These are phyloP conservation scores for Cyrtorhinus lividipennis DNA, from an alignment of 1,140 invertebrate species.

Conservation along the genomic window DNA sequence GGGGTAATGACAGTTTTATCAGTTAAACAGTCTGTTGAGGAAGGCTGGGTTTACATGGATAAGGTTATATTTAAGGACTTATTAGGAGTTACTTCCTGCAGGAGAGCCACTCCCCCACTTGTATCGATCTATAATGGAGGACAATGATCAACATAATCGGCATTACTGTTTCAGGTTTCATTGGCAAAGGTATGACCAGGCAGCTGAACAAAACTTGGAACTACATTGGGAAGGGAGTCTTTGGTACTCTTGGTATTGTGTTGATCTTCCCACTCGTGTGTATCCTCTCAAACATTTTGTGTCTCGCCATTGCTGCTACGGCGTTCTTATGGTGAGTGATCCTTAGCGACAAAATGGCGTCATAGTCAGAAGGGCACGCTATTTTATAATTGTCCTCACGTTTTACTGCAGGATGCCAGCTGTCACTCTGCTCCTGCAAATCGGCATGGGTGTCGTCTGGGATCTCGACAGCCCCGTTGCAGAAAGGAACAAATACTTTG, in stretches of 20 bases:
- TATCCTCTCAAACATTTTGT: conserved; percentile 45
- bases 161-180: conserved; percentile 59
- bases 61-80: too few species aligned
- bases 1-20: too few species aligned
- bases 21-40: too few species aligned
- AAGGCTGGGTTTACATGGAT: too few species aligned
- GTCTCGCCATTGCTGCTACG: conserved; percentile 51
- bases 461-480: conserved; percentile 69
- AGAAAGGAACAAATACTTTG: conserved; percentile 52
- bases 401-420: conserved; percentile 48
- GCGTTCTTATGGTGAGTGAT: conserved; percentile 58
- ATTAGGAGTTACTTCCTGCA: too few species aligned
- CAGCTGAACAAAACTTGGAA: conserved; percentile 84
- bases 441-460: conserved; percentile 61
- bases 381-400: too few species aligned
- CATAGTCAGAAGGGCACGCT: too few species aligned
- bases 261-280: conserved; percentile 65
- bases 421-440: conserved; percentile 54
- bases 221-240: conserved; percentile 70
- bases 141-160: too few species aligned
- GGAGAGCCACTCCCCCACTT: too few species aligned
- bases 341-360: too few species aligned
- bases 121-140: too few species aligned
- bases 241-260: conserved; percentile 63
- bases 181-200: conserved; percentile 79